A percentile compares a stretch with the other conserved stretches of the same genome.
Evolutionary conservation across 2,888 invertebrate genomes (phyloP).

Genomic region (Mactromeris polynyma): DNA sequence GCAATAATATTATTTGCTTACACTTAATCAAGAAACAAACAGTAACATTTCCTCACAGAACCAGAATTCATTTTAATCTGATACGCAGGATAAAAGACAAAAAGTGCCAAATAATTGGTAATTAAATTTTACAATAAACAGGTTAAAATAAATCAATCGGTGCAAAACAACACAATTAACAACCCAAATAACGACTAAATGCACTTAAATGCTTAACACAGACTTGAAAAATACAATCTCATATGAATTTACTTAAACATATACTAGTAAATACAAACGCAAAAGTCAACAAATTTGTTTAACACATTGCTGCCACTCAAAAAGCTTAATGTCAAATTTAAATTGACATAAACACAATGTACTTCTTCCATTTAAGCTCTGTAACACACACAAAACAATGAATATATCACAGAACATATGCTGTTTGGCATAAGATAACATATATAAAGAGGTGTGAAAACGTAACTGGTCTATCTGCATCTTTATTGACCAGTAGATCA

Average conservation of each 20-base stretch:
- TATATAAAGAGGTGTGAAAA: too few relatives aligned
- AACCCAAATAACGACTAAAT: not conserved
- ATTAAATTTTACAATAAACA: not conserved
- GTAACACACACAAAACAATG: not conserved
- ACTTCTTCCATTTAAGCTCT: not conserved
- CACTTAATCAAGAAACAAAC: too few relatives aligned
- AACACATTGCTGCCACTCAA: conserved; percentile 7
- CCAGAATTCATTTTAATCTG: too few relatives aligned
- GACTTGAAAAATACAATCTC: not conserved
- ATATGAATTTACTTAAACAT: not conserved
- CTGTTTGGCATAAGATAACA: conserved; percentile 1
- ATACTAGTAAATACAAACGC: not conserved
- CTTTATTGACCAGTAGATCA: too few relatives aligned
- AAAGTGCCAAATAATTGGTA: too few relatives aligned
- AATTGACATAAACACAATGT: not conserved
- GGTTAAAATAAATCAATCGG: not conserved
- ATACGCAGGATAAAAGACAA: too few relatives aligned
- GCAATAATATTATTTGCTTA: too few relatives aligned
- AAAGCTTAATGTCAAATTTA: not conserved
- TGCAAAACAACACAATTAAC: conserved; percentile 14
- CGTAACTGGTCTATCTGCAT: too few relatives aligned
- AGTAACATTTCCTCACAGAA: too few relatives aligned
- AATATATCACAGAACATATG: not conserved
- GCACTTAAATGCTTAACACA: conserved; percentile 23
- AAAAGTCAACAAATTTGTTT: not conserved